A percentile compares a stretch with the other conserved stretches of the same genome.
Conservation (phyloP, 2,113 vertebrate genomes). For the Anseranas semipalmata region DNA sequence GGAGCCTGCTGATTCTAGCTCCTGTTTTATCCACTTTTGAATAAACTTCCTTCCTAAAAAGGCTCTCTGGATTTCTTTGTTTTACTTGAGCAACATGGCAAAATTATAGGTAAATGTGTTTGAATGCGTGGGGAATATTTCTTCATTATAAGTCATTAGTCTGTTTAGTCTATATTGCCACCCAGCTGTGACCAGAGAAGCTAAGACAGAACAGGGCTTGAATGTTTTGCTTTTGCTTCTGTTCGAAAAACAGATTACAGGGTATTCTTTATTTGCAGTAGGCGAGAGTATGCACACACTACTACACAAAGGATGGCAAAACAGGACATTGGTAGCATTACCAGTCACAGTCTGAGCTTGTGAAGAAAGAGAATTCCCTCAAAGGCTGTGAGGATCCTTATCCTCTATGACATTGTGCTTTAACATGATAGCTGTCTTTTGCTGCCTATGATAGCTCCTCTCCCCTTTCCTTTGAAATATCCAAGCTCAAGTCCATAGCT, state of each 20-base stretch:
- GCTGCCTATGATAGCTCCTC: neutral
- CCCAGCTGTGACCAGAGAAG: constrained; percentile 57
- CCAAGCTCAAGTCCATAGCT: neutral
- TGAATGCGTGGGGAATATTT: neutral
- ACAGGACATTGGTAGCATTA: neutral
- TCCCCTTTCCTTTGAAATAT: neutral
- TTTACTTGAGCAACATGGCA: neutral
- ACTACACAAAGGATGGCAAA: neutral
- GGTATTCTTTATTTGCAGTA: neutral
- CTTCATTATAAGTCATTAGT: constrained; percentile 5
- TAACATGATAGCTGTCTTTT: neutral
- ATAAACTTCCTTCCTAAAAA: neutral
- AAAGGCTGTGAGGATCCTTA: neutral
- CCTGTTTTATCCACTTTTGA: neutral
- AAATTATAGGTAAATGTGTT: neutral
- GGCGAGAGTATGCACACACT: neutral
- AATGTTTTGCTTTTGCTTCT: constrained; percentile 1
- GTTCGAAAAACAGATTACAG: neutral
- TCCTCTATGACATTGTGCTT: neutral
- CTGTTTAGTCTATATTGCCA: constrained; percentile 44
- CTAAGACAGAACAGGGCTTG: neutral
- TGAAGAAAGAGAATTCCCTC: neutral
- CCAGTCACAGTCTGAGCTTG: neutral
- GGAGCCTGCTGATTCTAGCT: neutral
- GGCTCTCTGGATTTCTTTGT: neutral